These are phyloP conservation scores for Dermochelys coriacea DNA, from an alignment of 2,797 vertebrate genomes.

Conservation along the genomic window DNA sequence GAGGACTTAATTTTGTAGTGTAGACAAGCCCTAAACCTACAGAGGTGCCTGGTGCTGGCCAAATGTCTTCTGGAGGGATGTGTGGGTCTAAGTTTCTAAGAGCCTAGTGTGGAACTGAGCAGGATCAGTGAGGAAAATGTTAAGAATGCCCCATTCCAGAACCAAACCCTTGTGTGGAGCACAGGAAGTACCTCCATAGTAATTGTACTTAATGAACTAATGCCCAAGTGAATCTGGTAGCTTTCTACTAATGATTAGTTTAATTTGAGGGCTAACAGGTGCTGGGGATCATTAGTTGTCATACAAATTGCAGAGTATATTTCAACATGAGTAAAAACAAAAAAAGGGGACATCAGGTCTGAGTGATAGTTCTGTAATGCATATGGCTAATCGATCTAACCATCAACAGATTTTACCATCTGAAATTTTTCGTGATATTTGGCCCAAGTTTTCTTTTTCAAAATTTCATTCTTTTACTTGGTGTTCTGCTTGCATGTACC, in stretches of 20 bases:
- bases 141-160: background rate
- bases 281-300: background rate
- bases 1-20: no score
- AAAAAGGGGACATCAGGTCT: background rate
- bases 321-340: background rate
- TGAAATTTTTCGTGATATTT: fast-evolving
- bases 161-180: background rate
- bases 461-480: background rate
- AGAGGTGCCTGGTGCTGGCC: no score
- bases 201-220: background rate
- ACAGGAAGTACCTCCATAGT: background rate
- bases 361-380: background rate
- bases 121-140: background rate
- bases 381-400: background rate
- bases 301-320: background rate
- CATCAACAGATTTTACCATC: background rate
- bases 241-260: background rate
- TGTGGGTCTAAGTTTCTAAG: background rate
- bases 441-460: background rate
- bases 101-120: background rate
- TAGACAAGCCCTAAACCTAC: no score
- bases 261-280: background rate
- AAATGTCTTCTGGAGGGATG: background rate
- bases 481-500: background rate
- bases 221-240: background rate